Base-by-base conservation (phyloP, 2,113 vertebrate genomes). In the Microcebus murinus region DNA sequence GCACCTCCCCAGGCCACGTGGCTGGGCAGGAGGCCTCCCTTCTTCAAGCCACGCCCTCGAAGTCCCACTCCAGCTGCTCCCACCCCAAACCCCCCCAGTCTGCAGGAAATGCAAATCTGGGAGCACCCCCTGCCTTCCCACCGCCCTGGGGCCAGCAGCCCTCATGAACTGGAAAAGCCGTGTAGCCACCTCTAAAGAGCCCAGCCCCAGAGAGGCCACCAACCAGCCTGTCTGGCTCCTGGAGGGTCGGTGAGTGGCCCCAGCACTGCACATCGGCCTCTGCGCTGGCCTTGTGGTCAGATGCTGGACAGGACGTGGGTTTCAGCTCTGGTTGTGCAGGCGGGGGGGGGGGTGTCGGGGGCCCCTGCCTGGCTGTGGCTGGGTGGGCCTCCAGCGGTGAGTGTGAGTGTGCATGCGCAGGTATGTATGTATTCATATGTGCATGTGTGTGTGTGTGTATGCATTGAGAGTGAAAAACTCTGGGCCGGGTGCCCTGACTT, bases 241-340 rank as follows among this genome's bases (percentile, higher is more conserved):
- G 10, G 12, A 4, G 1, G n/a, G 50, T 34, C 5, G 0, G 2
- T 4, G 23, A 10, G 9, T 0, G 0, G 13, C 39, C 6, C 23
- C 29, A 9, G 42, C 9, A 21, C 34, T 15, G 1, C 39, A 18
- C 23, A 0, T 18, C 0, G 52, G 25, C n/a, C 92, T 67, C 63
- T 67, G 31, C 14, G 14, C 63, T 2, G 63, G 63, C 31, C 12
- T 14, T 67, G 15, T 68, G 31, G 6, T 20, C 17, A 3, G 39
- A 8, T 14, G 70, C 15, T 4, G 27, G 29, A 55, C 1, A 1
- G 48, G 77, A 11, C 1, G 3, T 20, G 7, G 34, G 13, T 12
- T 20, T 8, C 17, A 31, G 45, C 59, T 50, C 9, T 4, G 70
- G 27, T 48, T 27, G 5, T 14, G 68, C 25, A 8, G 45, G 45